Percentiles rank a stretch among this genome's conserved stretches.
Evolutionary conservation across 2,888 invertebrate genomes (phyloP).

Genomic region (Idaea dimidiata): DNA sequence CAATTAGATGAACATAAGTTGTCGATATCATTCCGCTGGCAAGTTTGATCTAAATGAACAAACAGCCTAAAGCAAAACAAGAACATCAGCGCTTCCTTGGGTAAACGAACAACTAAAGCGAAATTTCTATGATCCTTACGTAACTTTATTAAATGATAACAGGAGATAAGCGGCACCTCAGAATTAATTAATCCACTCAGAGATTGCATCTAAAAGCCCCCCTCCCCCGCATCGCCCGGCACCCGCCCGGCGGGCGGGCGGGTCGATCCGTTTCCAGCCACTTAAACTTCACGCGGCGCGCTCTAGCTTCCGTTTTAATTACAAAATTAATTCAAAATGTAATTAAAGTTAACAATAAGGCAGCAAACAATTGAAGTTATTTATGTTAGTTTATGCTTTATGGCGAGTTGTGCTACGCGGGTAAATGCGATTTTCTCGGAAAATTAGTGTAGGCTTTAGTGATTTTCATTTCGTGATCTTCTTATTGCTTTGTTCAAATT

Average conservation of each 20-base stretch:
- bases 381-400: slow-evolving; percentile 81
- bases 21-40: background rate
- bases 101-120: slow-evolving; percentile 31
- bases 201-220: slow-evolving; percentile 78
- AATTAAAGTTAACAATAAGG: slow-evolving; percentile 83
- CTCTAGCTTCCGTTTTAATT: slow-evolving; percentile 82
- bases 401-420: slow-evolving; percentile 57
- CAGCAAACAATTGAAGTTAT: slow-evolving; percentile 82
- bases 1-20: background rate
- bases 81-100: slow-evolving; percentile 2
- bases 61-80: background rate
- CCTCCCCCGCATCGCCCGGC: slow-evolving; percentile 46
- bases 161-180: slow-evolving; percentile 79
- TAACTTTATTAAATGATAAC: slow-evolving; percentile 80
- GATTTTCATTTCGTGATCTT: slow-evolving; percentile 24
- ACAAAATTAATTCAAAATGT: slow-evolving; percentile 83
- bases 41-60: background rate
- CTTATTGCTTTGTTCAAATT: background rate
- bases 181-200: slow-evolving; percentile 81
- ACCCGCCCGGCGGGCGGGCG: slow-evolving; percentile 41
- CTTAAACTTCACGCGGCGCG: slow-evolving; percentile 81
- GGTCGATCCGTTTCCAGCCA: slow-evolving; percentile 80
- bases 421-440: slow-evolving; percentile 55
- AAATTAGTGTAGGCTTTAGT: slow-evolving; percentile 21
- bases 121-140: slow-evolving; percentile 65